Conservation (phyloP, 2,888 invertebrate species). For the Ischnura elegans region DNA sequence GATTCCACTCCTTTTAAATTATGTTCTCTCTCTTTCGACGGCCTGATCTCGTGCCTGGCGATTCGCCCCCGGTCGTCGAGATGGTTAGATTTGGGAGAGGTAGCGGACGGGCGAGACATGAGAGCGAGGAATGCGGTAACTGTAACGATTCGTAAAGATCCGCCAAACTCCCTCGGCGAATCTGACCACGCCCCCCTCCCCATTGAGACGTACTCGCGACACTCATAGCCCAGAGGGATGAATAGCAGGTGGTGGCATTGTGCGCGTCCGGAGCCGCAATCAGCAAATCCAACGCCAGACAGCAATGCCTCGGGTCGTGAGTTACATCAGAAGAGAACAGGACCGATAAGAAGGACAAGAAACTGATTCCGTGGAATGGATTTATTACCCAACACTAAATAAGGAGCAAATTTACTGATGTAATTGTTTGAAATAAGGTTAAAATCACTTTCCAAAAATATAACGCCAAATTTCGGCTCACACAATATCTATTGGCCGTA, state of each 20-base stretch:
- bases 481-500: no score
- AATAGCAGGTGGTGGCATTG: not conserved
- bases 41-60: not conserved
- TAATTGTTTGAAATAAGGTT: no score
- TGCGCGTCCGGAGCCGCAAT: not conserved
- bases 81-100: not conserved
- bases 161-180: not conserved
- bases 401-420: no score
- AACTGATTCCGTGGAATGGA: no score
- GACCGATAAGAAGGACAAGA: no score
- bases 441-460: no score
- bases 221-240: not conserved
- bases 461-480: no score
- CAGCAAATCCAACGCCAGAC: not conserved
- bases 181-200: not conserved
- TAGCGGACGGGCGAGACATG: not conserved
- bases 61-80: not conserved
- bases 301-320: not conserved
- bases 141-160: not conserved
- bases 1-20: not conserved
- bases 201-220: not conserved
- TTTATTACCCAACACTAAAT: no score
- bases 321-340: not conserved
- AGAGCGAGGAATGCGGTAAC: not conserved
- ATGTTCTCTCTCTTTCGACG: not conserved